Percentiles rank a stretch among this genome's conserved stretches.
phyloP scores from a whole-genome alignment of 2,888 invertebrate species.

The Chorisops tibialis region DNA sequence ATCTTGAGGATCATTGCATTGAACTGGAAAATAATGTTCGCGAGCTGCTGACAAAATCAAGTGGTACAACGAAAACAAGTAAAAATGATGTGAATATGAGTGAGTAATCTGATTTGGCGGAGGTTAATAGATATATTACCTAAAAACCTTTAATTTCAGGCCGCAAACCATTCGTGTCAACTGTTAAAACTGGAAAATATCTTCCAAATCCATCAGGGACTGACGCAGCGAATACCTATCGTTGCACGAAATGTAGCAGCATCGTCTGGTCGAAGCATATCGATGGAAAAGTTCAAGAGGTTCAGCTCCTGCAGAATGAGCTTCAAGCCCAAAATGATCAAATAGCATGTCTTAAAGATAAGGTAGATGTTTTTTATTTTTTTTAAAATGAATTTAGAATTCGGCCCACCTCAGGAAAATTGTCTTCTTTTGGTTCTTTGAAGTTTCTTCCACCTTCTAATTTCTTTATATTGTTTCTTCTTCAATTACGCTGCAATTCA shows the following conservation, averaged over 20 bases:
- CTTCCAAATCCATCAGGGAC: constrained; percentile 36
- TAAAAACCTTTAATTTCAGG: constrained; percentile 35
- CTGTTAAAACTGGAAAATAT: constrained; percentile 46
- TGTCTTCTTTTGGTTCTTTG: too few relatives aligned
- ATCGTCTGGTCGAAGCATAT: constrained; percentile 40
- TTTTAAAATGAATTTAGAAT: not conserved
- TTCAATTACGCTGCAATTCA: too few relatives aligned
- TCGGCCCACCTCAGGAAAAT: too few relatives aligned
- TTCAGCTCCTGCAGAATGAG: constrained; percentile 50
- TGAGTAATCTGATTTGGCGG: constrained; percentile 16
- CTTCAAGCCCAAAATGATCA: constrained; percentile 52
- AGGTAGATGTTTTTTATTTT: constrained; percentile 45
- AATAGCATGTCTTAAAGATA: constrained; percentile 50
- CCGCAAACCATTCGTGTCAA: constrained; percentile 49
- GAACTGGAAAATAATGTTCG: constrained; percentile 54
- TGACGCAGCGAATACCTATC: constrained; percentile 31
- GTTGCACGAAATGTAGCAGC: constrained; percentile 46
- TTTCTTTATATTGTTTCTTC: too few relatives aligned
- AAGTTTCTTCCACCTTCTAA: too few relatives aligned
- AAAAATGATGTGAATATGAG: constrained; percentile 38
- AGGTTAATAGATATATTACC: not conserved
- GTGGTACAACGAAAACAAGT: constrained; percentile 42
- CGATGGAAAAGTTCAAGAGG: constrained; percentile 45
- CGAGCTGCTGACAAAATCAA: constrained; percentile 36
- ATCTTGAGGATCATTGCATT: constrained; percentile 52